Conservation (phyloP, 2,797 vertebrate genomes). For the Pelochelys cantorii region DNA sequence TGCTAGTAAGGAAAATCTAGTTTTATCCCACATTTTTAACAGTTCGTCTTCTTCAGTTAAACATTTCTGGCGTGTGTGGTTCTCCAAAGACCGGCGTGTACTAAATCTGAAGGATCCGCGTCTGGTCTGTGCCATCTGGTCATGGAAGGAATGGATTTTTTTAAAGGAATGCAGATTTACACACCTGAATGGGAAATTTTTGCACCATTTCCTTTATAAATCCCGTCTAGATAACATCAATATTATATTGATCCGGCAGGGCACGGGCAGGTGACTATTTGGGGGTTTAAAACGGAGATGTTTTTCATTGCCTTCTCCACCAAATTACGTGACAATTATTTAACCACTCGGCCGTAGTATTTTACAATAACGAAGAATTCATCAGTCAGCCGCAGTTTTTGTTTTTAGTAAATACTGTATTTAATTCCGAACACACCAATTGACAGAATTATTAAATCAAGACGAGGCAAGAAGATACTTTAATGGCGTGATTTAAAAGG, state of each 20-base stretch:
- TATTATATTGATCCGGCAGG: constrained; percentile 57
- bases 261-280: constrained; percentile 70
- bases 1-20: not conserved
- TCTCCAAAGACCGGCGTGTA: constrained; percentile 61
- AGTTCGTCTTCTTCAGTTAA: constrained; percentile 56
- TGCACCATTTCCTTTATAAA: constrained; percentile 67
- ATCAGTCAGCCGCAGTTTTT: not conserved
- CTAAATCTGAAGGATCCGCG: constrained; percentile 63
- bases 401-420: not conserved
- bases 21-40: constrained; percentile 56
- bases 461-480: not conserved
- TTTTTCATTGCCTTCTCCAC: constrained; percentile 67
- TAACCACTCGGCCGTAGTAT: constrained; percentile 54
- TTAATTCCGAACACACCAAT: constrained; percentile 35
- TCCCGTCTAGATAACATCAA: constrained; percentile 47
- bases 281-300: not conserved
- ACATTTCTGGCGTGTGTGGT: constrained; percentile 53
- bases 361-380: constrained; percentile 55
- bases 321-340: constrained; percentile 76
- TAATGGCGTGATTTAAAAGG: not conserved
- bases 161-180: constrained; percentile 58
- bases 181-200: constrained; percentile 58
- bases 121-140: constrained; percentile 73
- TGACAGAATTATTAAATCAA: constrained; percentile 42
- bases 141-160: constrained; percentile 53